Conservation (phyloP, 2,113 vertebrate genomes). For the Columba livia region DNA sequence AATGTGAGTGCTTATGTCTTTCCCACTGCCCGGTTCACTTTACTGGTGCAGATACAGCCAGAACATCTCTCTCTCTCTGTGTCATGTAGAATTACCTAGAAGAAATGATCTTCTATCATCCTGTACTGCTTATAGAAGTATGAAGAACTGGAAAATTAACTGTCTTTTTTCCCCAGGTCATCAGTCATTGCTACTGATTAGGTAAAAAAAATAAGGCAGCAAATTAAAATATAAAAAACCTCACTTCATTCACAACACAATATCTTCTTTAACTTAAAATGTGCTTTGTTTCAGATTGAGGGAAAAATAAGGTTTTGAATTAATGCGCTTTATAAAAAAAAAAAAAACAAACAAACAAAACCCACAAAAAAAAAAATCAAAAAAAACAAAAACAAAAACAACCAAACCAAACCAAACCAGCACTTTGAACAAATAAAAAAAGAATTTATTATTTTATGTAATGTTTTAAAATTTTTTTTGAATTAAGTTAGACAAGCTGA, state of each 20-base stretch:
- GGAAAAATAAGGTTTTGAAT: neutral
- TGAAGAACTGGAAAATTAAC: neutral
- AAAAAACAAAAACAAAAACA: accelerated
- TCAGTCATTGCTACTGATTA: neutral
- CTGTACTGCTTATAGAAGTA: neutral
- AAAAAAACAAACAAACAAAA: too few species aligned
- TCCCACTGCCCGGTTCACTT: neutral
- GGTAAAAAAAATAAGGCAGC: accelerated
- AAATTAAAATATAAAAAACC: neutral
- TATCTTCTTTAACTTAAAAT: neutral
- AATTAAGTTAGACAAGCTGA: neutral
- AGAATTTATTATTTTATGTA: neutral
- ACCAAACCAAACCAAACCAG: too few species aligned
- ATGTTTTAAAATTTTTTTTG: neutral
- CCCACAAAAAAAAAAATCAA: accelerated
- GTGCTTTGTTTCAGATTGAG: neutral
- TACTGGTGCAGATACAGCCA: neutral
- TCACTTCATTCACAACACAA: neutral
- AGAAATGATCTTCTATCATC: neutral
- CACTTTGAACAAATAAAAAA: neutral
- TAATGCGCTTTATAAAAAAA: neutral
- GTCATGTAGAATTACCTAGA: neutral
- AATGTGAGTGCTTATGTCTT: neutral
- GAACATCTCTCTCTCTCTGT: neutral
- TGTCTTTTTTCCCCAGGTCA: neutral